Conservation (phyloP, 2,888 invertebrate genomes). For the Zygogramma bicolorata region DNA sequence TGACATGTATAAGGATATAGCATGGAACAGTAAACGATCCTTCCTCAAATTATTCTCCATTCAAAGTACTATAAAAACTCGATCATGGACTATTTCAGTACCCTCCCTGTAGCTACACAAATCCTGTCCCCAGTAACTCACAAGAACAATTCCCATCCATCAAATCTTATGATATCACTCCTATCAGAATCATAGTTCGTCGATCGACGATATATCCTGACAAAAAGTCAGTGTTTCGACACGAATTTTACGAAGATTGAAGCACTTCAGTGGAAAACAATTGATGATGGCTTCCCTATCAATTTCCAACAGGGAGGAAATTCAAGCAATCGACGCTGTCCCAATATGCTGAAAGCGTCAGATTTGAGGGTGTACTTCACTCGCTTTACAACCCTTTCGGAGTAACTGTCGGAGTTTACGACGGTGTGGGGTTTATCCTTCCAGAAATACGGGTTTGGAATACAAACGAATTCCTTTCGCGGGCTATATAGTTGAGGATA, state of each 20-base stretch:
- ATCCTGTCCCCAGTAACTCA: not conserved
- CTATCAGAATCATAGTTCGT: not conserved
- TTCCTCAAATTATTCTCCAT: too few species aligned
- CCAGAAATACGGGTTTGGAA: not conserved
- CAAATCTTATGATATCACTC: not conserved
- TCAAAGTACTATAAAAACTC: too few species aligned
- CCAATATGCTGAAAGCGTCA: conserved; percentile 5
- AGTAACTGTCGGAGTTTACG: not conserved
- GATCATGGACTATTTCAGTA: too few species aligned
- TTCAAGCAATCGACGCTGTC: not conserved
- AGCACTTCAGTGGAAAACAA: not conserved
- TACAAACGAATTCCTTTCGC: not conserved
- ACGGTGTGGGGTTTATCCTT: not conserved
- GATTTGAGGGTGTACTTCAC: not conserved
- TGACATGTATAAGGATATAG: too few species aligned
- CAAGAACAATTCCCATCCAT: not conserved
- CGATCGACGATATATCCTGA: not conserved
- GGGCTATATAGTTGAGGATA: not conserved
- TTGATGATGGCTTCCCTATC: not conserved
- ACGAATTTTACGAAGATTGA: not conserved
- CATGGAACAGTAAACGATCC: too few species aligned
- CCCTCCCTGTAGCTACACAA: too few species aligned
- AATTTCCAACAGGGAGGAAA: not conserved
- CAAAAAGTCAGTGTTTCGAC: not conserved
- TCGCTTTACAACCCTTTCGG: not conserved